phyloP scores from a whole-genome alignment of 1,140 invertebrate genomes.

The Aculops lycopersici region DNA sequence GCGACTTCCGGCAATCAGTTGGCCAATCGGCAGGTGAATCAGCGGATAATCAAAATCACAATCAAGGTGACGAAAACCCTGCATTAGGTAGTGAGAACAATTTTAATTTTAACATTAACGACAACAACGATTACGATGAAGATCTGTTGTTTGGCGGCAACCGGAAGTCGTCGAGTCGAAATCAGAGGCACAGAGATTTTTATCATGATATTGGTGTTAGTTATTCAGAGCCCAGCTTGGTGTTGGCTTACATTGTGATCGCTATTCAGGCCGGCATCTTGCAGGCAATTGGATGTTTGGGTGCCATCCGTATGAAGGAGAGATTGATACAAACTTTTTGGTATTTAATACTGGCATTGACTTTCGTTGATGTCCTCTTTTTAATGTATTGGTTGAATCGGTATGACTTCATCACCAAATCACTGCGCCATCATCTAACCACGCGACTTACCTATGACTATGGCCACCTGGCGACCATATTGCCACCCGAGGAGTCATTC shows the following conservation, averaged over 20 bases:
- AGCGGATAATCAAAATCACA: too few species aligned
- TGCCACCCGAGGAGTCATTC: too few species aligned
- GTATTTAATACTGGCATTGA: constrained; percentile 37
- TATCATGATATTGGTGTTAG: constrained; percentile 9
- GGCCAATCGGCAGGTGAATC: not conserved
- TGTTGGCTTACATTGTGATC: constrained; percentile 47
- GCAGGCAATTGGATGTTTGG: constrained; percentile 36
- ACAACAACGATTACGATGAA: too few species aligned
- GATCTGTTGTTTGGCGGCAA: too few species aligned
- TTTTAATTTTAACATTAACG: too few species aligned
- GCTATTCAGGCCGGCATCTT: constrained; percentile 26
- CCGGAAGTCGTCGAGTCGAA: too few species aligned
- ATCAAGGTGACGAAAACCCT: too few species aligned
- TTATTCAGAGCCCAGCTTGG: constrained; percentile 38
- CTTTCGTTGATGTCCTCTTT: constrained; percentile 45
- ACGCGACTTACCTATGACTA: constrained; percentile 26
- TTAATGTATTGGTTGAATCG: constrained; percentile 56
- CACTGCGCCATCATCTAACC: constrained; percentile 30
- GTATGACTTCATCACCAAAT: constrained; percentile 34
- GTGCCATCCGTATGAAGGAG: constrained; percentile 39
- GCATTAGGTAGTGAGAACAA: too few species aligned
- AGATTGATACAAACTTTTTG: constrained; percentile 46
- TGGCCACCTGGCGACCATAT: constrained; percentile 25
- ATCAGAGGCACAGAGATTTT: constrained; percentile 7
- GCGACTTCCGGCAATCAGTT: not conserved